Base-by-base conservation (phyloP, 2,797 vertebrate species). In the Babyrousa celebensis region DNA sequence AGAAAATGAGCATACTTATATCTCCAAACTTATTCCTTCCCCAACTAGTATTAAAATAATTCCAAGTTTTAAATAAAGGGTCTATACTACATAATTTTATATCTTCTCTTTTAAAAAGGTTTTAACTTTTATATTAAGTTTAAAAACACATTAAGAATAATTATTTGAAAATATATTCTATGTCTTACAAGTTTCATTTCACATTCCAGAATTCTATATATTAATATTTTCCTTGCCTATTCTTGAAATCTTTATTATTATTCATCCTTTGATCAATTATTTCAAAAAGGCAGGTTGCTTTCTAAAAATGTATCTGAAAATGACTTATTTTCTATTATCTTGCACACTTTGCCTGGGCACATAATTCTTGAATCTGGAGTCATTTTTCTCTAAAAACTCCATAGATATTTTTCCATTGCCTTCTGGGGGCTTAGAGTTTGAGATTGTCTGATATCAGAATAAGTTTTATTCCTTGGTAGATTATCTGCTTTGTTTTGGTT, bases 41-140 rank as follows among this genome's bases (percentile, higher is more conserved):
- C 29, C 78, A 93, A 91, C 58, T 92, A 88, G 87, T 89, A 83
- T 85, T 67, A 77, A 90, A 86, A 79, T 82, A 89, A 86, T 70
- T 32, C 84, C 14, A 52, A 23, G 25, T 83, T 87, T 86, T 82
- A 85, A 48, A 72, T 68, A 83, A 84, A 68, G 20, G 56, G 23
- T 71, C 74, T 68, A 72, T 54, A 91, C 29, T 90, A 15, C n/a
- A 27, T 43, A 43, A 77, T 54, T 85, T 54, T 77, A 12, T 78
- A 54, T 48, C 17, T 75, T 88, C 54, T 65, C n/a, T 95, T 74
- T 84, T 85, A 1, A 40, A 70, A 70, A 62, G 14, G 4, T 84
- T 78, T 84, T 84, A 70, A 86, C 56, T 75, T 79, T 84, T 75
- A 48, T 48, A 58, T 40, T 79, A 62, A 63, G 14, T 88, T 77